Conservation (phyloP, 2,797 vertebrate genomes). For the Antennarius maculatus region DNA sequence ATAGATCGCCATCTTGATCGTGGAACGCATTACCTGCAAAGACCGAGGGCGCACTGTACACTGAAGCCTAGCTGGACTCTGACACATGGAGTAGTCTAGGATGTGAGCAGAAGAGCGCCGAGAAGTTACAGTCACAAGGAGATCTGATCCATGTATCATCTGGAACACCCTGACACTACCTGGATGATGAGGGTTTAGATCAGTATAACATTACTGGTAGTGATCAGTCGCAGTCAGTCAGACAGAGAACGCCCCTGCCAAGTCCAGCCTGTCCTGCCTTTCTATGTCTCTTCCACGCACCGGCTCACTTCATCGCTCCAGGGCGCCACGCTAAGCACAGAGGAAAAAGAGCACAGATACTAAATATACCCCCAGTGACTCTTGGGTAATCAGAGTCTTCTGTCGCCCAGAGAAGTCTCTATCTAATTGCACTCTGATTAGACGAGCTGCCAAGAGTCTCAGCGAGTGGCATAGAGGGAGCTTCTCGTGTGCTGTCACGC, state of each 20-base stretch:
- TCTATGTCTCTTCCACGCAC: slow-evolving; percentile 36
- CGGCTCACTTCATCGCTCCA: slow-evolving; percentile 56
- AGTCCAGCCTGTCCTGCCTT: slow-evolving; percentile 35
- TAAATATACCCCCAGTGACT: slow-evolving; percentile 83
- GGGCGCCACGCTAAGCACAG: slow-evolving; percentile 49
- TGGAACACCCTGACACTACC: slow-evolving; percentile 14
- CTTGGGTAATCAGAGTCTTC: slow-evolving; percentile 83
- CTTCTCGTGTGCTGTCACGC: slow-evolving; percentile 66
- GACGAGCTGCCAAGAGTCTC: slow-evolving; percentile 72
- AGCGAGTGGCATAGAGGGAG: slow-evolving; percentile 62
- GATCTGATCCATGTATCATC: slow-evolving; percentile 14
- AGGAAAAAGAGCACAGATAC: slow-evolving; percentile 72
- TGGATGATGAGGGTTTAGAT: slow-evolving; percentile 42
- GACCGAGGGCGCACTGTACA: too few relatives aligned
- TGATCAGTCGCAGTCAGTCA: slow-evolving; percentile 28
- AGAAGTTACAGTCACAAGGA: slow-evolving; percentile 13
- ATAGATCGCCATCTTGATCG: too few relatives aligned
- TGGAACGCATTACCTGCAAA: too few relatives aligned
- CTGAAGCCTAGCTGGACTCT: neutral
- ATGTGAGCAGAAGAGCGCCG: slow-evolving; percentile 18
- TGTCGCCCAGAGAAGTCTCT: slow-evolving; percentile 78
- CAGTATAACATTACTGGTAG: slow-evolving; percentile 21
- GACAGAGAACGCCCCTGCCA: slow-evolving; percentile 11
- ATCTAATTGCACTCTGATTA: slow-evolving; percentile 85
- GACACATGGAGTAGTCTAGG: slow-evolving; percentile 1